A percentile compares a stretch with the other conserved stretches of the same genome.
Conservation (phyloP, 2,797 vertebrate genomes). For the Manis javanica region DNA sequence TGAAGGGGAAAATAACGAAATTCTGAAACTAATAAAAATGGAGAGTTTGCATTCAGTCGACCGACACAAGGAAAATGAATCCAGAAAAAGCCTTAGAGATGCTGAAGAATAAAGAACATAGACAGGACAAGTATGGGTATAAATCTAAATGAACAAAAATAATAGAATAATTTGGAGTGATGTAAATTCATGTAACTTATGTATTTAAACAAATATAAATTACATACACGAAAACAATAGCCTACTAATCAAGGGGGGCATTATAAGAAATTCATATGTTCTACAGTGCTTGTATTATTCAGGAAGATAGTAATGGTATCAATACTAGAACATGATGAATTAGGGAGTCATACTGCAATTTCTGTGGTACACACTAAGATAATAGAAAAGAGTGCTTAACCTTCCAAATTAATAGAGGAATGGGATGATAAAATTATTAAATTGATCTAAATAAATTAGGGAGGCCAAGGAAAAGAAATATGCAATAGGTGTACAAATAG, state of each 20-base stretch:
- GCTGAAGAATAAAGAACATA: conserved; percentile 33
- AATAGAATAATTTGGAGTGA: conserved; percentile 40
- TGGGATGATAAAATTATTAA: conserved; percentile 10
- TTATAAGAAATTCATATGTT: conserved; percentile 31
- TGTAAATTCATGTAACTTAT: neutral
- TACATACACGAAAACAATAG: conserved; percentile 31
- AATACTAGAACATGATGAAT: conserved; percentile 26
- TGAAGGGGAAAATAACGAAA: conserved; percentile 28
- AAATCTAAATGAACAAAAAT: conserved; percentile 53
- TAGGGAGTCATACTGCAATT: conserved; percentile 23
- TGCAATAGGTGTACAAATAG: neutral
- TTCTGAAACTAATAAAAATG: conserved; percentile 58
- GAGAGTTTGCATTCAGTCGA: neutral
- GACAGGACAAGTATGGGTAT: neutral
- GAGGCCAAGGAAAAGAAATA: conserved; percentile 37
- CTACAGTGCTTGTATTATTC: neutral
- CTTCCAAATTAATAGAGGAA: conserved; percentile 27
- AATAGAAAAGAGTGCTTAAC: conserved; percentile 13
- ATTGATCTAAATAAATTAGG: conserved; percentile 17
- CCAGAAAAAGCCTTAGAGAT: conserved; percentile 41
- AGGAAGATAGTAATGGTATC: conserved; percentile 12
- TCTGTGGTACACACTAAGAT: conserved; percentile 15
- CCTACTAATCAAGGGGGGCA: neutral
- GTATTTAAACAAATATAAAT: neutral
- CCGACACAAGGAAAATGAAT: conserved; percentile 40